Base-by-base conservation (phyloP, 2,888 invertebrate species). In the Nomada ruficornis region DNA sequence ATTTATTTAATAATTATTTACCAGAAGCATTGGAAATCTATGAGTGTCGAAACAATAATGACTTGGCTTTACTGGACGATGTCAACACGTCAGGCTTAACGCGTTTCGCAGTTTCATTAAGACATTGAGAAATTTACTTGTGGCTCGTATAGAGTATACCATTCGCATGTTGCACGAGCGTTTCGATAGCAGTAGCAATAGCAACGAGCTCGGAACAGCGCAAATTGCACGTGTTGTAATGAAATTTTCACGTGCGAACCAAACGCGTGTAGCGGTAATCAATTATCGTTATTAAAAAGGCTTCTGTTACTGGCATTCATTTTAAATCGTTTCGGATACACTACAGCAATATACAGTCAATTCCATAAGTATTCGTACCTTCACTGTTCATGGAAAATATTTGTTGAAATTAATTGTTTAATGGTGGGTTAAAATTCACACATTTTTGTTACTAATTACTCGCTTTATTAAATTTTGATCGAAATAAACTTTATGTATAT, bases 21-120 rank as follows among this genome's bases (percentile, higher is more conserved):
- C 7, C 36, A 5, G 7, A 36, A 36, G 36, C 36, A 36, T 23
- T 11, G 9, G 9, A 15, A 44, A 26, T 44, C 3, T 20, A 18
- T 11, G 18, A 60, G 54, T 60, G 23, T 5, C 15, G 10, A 1
- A 55, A n/a, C 15, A 36, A 36, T 75, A 36, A 36, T 75, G 62
- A 36, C 36, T 36, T 7, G 36, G 36, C 50, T 29, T 15, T 62
- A 3, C 18, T 15, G 7, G 7, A 0, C 15, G 62, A 26, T 55
- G 57, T 42, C 44, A 69, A 52, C 52, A 29, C 20, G 29, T 52
- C 18, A 55, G 15, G 15, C 52, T 36, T 44, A 1, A 20, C 23
- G 47, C 11, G 64, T 77, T 78, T 68, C 63, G 26, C n/a, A 63
- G 11, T 59, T 67, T 68, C 55, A 26, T 77, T 72, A 59, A 52